These are phyloP conservation scores for Lasioglossum calceatum DNA, from an alignment of 2,888 invertebrate genomes.

Conservation along the genomic window DNA sequence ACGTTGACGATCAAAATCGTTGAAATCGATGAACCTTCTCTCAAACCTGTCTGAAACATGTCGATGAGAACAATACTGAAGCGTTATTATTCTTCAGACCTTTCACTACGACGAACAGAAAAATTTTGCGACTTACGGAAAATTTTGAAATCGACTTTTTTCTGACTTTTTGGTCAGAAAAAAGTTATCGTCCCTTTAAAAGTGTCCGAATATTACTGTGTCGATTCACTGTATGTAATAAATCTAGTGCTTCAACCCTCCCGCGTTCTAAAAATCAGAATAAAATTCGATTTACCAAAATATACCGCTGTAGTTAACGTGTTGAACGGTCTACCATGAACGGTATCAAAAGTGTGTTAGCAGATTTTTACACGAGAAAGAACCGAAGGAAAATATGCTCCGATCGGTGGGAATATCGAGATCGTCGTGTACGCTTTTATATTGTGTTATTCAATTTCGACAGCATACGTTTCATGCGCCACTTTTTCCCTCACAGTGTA, in stretches of 20 bases:
- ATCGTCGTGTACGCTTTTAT: not conserved
- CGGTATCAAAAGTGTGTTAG: not conserved
- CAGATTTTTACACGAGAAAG: not conserved
- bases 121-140: no score
- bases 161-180: no score
- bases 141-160: no score
- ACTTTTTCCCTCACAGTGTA: not conserved
- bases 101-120: no score
- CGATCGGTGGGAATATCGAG: not conserved
- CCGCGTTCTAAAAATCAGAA: not conserved
- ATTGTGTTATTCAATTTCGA: slow-evolving; percentile 1
- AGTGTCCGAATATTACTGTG: no score
- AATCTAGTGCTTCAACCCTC: not conserved
- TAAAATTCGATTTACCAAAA: not conserved
- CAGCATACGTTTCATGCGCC: not conserved
- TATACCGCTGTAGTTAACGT: not conserved
- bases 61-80: no score
- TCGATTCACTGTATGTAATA: no score
- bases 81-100: no score
- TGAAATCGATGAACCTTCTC: no score
- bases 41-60: no score
- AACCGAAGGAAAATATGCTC: not conserved
- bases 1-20: no score
- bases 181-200: no score
- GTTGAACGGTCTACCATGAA: not conserved